A percentile compares a stretch with the other conserved stretches of the same genome.
Conservation (phyloP, 53 echinoderm and acorn worm genomes). For the Astropecten irregularis region DNA sequence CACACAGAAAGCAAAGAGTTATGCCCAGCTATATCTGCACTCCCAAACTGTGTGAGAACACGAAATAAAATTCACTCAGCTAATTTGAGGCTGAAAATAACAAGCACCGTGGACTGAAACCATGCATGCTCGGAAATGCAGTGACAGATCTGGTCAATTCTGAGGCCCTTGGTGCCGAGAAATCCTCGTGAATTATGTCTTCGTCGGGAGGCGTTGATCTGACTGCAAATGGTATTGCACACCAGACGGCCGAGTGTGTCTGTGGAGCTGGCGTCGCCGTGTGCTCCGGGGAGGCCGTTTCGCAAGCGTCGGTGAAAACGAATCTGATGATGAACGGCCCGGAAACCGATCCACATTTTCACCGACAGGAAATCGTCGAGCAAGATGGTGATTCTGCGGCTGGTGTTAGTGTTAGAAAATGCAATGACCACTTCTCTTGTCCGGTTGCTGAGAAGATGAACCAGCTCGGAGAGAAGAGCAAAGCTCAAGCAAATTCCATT, state of each 20-base stretch:
- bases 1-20: too few relatives aligned
- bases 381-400: too few relatives aligned
- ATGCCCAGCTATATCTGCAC: too few relatives aligned
- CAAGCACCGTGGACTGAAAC: neutral
- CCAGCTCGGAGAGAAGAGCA: neutral
- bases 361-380: too few relatives aligned
- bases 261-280: neutral
- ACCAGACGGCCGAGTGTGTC: neutral
- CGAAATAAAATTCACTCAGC: too few relatives aligned
- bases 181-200: slow-evolving; percentile 20
- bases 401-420: too few relatives aligned
- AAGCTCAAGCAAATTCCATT: neutral
- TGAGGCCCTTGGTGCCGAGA: neutral
- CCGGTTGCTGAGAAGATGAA: neutral
- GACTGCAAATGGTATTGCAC: neutral
- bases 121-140: neutral
- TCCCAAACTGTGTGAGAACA: too few relatives aligned
- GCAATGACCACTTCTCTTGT: neutral
- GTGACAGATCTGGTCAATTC: neutral
- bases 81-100: neutral
- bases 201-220: neutral
- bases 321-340: slow-evolving; percentile 29
- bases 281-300: neutral
- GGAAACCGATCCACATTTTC: neutral
- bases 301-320: neutral